phyloP scores from a whole-genome alignment of 1,140 invertebrate species.

The Drosophila serrata region DNA sequence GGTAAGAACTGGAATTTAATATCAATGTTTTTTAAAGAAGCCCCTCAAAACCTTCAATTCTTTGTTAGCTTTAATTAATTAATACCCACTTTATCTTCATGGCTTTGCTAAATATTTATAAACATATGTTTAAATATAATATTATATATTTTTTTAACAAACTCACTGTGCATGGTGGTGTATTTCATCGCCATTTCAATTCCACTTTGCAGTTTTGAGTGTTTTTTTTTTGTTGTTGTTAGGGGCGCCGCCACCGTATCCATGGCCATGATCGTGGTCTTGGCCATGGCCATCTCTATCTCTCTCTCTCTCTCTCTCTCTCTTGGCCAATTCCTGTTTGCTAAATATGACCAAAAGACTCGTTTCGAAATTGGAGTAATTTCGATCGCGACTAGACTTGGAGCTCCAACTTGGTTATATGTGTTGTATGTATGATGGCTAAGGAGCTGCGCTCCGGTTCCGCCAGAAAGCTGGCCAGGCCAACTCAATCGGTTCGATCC shows the following conservation, averaged over 20 bases:
- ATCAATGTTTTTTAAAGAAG: too few relatives aligned
- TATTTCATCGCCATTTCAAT: constrained; percentile 85
- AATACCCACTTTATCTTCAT: too few relatives aligned
- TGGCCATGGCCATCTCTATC: not conserved
- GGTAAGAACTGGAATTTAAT: too few relatives aligned
- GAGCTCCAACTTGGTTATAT: not conserved
- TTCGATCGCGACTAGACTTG: constrained; percentile 58
- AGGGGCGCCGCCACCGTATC: constrained; percentile 11
- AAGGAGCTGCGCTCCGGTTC: constrained; percentile 52
- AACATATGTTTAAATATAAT: not conserved
- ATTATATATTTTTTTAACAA: not conserved
- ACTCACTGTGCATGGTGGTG: constrained; percentile 47
- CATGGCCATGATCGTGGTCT: not conserved
- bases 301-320: not conserved
- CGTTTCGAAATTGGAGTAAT: constrained; percentile 85
- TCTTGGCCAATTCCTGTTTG: constrained; percentile 74
- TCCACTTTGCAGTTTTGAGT: constrained; percentile 64
- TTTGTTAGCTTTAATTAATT: too few relatives aligned
- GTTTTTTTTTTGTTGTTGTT: constrained; percentile 39
- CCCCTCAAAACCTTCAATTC: too few relatives aligned
- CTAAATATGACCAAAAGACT: constrained; percentile 82
- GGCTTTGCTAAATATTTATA: too few relatives aligned
- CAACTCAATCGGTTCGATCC: constrained; percentile 16
- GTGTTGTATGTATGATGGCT: not conserved
- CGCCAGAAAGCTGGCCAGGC: constrained; percentile 67